phyloP scores from a whole-genome alignment of 2,113 vertebrate species.

The Tetrax tetrax region DNA sequence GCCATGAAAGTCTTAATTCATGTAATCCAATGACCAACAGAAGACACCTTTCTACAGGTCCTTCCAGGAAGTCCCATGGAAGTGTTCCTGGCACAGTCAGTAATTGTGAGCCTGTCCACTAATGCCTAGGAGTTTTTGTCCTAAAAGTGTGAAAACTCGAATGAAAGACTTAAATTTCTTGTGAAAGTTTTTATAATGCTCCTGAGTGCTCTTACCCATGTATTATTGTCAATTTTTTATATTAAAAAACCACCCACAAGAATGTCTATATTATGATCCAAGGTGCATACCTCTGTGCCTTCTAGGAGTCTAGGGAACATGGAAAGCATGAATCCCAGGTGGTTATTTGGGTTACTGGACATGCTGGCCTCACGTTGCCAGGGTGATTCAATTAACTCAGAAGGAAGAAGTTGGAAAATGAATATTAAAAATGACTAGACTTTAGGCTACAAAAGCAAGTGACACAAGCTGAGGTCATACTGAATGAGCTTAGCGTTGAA shows the following conservation, averaged over 20 bases:
- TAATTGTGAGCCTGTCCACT: neutral
- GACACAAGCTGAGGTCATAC: neutral
- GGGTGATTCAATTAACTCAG: neutral
- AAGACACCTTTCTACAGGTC: neutral
- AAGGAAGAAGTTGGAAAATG: neutral
- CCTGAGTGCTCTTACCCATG: neutral
- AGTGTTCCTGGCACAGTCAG: neutral
- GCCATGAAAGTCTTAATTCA: neutral
- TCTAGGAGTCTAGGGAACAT: neutral
- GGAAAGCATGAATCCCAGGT: conserved; percentile 14
- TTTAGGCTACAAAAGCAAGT: neutral
- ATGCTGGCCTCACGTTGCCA: neutral
- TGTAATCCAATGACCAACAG: neutral
- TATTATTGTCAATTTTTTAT: neutral
- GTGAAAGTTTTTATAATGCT: neutral
- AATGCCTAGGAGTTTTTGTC: neutral
- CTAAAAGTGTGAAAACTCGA: neutral
- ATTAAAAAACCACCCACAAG: neutral
- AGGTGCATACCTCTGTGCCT: neutral
- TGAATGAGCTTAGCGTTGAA: neutral
- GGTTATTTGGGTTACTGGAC: neutral
- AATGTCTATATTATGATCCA: neutral
- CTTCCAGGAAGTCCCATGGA: neutral
- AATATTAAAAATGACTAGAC: neutral
- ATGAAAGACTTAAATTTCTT: neutral